These are phyloP conservation scores for Plumapathes pennacea DNA, from an alignment of 92 coral and sea anemone species.

Conservation along the genomic window DNA sequence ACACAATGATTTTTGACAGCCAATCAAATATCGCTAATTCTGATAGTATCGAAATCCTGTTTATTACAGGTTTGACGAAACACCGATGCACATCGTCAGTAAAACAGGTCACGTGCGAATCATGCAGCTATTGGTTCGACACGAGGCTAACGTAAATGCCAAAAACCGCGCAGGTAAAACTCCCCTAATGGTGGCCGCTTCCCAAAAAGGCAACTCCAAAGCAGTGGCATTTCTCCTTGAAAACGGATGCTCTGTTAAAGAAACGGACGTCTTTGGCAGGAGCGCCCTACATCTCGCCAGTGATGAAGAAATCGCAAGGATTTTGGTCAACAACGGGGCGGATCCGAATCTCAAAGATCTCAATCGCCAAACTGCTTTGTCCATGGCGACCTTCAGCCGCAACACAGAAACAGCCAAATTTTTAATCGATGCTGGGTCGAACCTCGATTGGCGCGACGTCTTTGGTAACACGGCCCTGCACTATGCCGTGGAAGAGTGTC, in stretches of 20 bases:
- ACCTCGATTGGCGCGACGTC: no score
- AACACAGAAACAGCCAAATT: no score
- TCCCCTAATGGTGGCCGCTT: constrained; percentile 20
- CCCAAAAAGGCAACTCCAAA: constrained; percentile 12
- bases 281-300: constrained; percentile 30
- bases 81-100: no score
- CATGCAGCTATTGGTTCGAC: constrained; percentile 6
- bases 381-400: no score
- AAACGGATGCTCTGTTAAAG: constrained; percentile 14
- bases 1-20: no score
- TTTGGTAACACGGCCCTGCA: no score
- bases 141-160: constrained; percentile 24
- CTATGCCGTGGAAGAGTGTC: no score
- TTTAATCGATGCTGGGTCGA: no score
- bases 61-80: no score
- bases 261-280: constrained; percentile 27
- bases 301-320: constrained; percentile 18
- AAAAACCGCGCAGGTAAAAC: constrained; percentile 31
- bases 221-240: constrained; percentile 38
- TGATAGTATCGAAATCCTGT: no score
- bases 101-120: constrained; percentile 6
- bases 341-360: constrained; percentile 23
- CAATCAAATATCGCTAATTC: no score
- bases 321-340: constrained; percentile 21
- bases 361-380: no score